Base-by-base conservation (phyloP, 1,140 invertebrate species). In the Zaprionus inermis region DNA sequence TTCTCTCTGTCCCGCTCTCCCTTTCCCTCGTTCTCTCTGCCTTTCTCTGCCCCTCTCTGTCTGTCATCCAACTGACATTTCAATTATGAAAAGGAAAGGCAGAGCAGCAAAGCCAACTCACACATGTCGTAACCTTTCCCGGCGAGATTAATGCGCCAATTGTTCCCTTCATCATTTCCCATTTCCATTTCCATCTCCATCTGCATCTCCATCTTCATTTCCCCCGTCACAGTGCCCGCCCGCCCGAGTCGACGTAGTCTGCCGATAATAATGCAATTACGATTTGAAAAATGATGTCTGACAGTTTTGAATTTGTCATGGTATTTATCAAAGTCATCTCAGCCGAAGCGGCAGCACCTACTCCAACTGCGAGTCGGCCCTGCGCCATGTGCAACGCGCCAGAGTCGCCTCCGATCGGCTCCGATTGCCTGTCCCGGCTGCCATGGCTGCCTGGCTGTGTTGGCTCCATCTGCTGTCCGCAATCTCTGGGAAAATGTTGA, bases 251-350 rank as follows among this genome's bases (percentile, higher is more conserved):
- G 52, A 54, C 67, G 68, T 51, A 18, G 41, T 38, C 54, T 30
- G 66, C 68, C 84, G 73, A 88, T 91, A 89, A 91, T 91, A 91
- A 91, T 91, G 88, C 89, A 91, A 91, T 91, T 91, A 91, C 89
- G 69, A 82, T 82, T 91, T 91, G 89, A 91, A 82, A 91, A 91
- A 91, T 91, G 56, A 85, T 72, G 79, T 80, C 85, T 91, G 89
- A 91, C 89, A 91, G 89, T 91, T 91, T 91, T 84, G 81, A 78
- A 91, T 91, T 91, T 91, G 89, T 91, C 90, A 89, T 88, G 89
- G 81, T 78, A 91, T 91, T 91, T 90, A 90, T 90, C 79, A 83
- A 90, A 90, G 81, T 91, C 82, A 57, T 66, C 70, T 61, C 79
- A 76, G 69, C 36, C 44, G 44, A 20, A 11, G 41, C n/a, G n/a